Percentiles rank a stretch among this genome's conserved stretches.
phyloP scores from a whole-genome alignment of 53 echinoderm and acorn worm genomes.

The Henricia sp. region DNA sequence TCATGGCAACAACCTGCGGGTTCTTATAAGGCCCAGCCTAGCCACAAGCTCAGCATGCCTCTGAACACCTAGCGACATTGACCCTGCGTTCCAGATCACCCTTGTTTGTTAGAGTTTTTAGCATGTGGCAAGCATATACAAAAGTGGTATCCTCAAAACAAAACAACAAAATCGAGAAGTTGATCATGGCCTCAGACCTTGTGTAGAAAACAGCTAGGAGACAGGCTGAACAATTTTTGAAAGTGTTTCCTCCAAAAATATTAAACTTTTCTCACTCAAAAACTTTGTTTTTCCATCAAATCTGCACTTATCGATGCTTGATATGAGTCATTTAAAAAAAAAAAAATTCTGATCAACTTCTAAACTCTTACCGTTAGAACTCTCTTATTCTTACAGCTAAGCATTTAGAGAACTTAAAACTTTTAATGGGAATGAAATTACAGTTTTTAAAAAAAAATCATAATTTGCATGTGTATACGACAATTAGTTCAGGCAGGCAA shows the following conservation, averaged over 20 bases:
- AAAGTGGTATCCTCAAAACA: too few relatives aligned
- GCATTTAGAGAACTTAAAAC: not conserved
- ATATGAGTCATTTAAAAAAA: not conserved
- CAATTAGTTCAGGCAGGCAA: too few relatives aligned
- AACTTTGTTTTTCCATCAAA: not conserved
- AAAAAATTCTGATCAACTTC: too few relatives aligned
- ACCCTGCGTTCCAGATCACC: conserved; percentile 41
- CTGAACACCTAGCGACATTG: conserved; percentile 56
- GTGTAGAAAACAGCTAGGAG: not conserved
- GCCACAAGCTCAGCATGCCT: conserved; percentile 28
- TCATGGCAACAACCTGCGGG: too few relatives aligned
- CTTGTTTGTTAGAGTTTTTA: conserved; percentile 39
- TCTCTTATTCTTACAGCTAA: not conserved
- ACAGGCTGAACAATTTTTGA: not conserved
- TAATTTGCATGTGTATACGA: too few relatives aligned
- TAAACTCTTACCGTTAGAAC: too few relatives aligned
- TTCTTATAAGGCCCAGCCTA: not conserved
- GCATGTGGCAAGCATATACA: conserved; percentile 32
- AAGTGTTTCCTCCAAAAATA: not conserved
- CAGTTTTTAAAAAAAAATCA: too few relatives aligned
- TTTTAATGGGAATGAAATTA: too few relatives aligned
- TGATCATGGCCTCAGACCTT: too few relatives aligned
- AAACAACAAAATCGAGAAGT: too few relatives aligned
- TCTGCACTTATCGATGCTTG: not conserved
- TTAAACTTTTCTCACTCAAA: not conserved